These are phyloP conservation scores for Halocynthia roretzi DNA, from an alignment of 23 tunicate species.

Conservation along the genomic window DNA sequence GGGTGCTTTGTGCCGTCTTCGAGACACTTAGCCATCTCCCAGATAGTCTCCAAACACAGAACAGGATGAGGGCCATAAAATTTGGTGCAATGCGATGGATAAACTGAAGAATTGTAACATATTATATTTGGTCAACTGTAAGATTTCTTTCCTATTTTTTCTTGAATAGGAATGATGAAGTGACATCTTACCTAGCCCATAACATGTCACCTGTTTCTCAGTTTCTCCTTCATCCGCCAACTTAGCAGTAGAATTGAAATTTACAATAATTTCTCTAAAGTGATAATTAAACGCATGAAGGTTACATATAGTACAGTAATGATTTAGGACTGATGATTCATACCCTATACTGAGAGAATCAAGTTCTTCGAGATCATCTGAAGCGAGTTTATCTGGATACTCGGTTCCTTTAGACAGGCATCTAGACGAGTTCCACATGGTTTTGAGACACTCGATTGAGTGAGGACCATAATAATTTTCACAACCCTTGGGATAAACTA, in stretches of 20 bases:
- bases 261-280: not conserved
- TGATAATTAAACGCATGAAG: not conserved
- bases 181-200: not conserved
- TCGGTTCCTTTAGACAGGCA: slow-evolving; percentile 14
- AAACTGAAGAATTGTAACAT: not conserved
- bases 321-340: not conserved
- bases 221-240: slow-evolving; percentile 11
- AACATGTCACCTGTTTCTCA: not conserved
- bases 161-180: not conserved
- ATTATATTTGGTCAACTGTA: not conserved
- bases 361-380: not conserved
- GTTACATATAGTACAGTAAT: not conserved
- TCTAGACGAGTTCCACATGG: not conserved
- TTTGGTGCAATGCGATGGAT: not conserved
- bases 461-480: slow-evolving; percentile 17
- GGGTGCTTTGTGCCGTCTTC: not conserved
- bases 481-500: slow-evolving; percentile 8
- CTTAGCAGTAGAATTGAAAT: not conserved
- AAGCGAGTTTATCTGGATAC: slow-evolving; percentile 14
- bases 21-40: slow-evolving; percentile 5
- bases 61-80: slow-evolving; percentile 20
- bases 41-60: slow-evolving; percentile 6
- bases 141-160: too few species aligned
- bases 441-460: not conserved
- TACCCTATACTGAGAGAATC: not conserved